These are phyloP conservation scores for Drosophila quinaria DNA, from an alignment of 2,888 invertebrate species.

Conservation along the genomic window DNA sequence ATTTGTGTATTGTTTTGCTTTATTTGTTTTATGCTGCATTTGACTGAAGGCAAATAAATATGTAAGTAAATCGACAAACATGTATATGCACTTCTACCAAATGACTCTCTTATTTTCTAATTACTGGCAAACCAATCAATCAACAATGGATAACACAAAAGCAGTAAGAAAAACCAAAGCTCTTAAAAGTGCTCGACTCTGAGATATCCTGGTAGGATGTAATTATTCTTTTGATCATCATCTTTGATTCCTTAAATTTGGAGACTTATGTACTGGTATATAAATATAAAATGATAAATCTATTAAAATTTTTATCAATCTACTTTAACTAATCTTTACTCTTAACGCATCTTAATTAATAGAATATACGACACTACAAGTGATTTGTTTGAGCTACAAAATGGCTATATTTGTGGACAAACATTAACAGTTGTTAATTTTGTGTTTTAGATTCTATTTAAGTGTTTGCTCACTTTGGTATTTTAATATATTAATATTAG, in stretches of 20 bases:
- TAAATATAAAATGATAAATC: too few relatives aligned
- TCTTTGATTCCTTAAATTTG: too few relatives aligned
- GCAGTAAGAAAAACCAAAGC: neutral
- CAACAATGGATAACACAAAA: neutral
- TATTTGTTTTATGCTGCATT: constrained; percentile 16
- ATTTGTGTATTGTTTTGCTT: constrained; percentile 16
- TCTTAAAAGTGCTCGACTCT: neutral
- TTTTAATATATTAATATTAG: neutral
- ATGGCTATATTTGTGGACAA: too few relatives aligned
- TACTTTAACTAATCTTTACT: too few relatives aligned
- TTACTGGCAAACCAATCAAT: constrained; percentile 22
- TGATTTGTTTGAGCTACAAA: too few relatives aligned
- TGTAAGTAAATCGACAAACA: constrained; percentile 20
- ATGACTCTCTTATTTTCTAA: constrained; percentile 51
- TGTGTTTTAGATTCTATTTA: neutral
- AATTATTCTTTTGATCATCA: neutral
- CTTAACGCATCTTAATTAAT: too few relatives aligned
- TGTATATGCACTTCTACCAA: constrained; percentile 32
- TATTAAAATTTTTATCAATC: too few relatives aligned
- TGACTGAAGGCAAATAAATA: constrained; percentile 28
- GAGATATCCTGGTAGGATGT: neutral
- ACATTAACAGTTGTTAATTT: too few relatives aligned
- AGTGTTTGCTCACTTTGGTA: neutral
- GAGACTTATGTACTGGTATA: too few relatives aligned
- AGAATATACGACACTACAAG: too few relatives aligned